phyloP scores from a whole-genome alignment of 53 echinoderm and acorn worm species.

The Echinometra lucunter region DNA sequence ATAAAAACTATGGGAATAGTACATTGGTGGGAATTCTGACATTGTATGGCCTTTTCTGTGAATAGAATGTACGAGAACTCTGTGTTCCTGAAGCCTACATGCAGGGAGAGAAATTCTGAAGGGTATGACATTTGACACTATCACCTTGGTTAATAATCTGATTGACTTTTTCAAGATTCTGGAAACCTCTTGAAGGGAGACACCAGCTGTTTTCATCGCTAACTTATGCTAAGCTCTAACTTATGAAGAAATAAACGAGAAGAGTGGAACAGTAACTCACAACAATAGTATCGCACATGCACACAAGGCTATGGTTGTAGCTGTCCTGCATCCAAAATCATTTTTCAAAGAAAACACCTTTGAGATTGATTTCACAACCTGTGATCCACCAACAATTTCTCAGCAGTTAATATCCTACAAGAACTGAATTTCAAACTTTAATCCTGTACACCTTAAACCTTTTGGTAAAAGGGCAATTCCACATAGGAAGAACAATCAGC shows the following conservation, averaged over 20 bases:
- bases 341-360: not conserved
- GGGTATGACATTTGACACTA: constrained; percentile 2
- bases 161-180: constrained; percentile 43
- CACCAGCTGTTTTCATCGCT: constrained; percentile 17
- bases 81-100: not conserved
- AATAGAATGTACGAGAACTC: constrained; percentile 1
- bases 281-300: not conserved
- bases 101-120: not conserved
- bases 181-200: constrained; percentile 1
- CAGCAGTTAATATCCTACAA: too few relatives aligned
- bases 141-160: constrained; percentile 56
- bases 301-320: not conserved
- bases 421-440: too few relatives aligned
- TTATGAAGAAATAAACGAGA: not conserved
- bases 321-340: not conserved
- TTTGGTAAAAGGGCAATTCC: too few relatives aligned
- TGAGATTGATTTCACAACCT: not conserved
- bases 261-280: not conserved
- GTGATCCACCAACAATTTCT: too few relatives aligned
- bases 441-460: too few relatives aligned
- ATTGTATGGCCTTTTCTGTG: not conserved
- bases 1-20: not conserved
- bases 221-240: not conserved
- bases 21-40: not conserved
- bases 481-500: too few relatives aligned